phyloP scores from a whole-genome alignment of 1,140 invertebrate genomes.

The Drosophila insularis region DNA sequence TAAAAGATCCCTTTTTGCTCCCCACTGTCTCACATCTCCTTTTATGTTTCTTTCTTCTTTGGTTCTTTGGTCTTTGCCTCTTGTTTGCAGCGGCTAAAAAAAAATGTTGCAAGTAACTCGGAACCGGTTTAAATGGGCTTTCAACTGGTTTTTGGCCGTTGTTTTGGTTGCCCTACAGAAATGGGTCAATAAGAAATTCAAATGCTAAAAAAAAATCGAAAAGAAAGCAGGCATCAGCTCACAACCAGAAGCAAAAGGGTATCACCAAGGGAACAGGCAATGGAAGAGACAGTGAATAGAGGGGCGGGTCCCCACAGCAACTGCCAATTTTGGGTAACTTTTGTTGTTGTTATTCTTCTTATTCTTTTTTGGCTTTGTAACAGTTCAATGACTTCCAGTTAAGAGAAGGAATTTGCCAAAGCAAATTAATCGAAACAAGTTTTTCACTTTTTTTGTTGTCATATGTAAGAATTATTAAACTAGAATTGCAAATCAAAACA shows the following conservation, averaged over 20 bases:
- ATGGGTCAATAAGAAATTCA: conserved; percentile 42
- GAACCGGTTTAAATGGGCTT: conserved; percentile 39
- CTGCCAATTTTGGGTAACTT: conserved; percentile 2
- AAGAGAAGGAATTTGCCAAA: not conserved
- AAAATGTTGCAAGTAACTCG: conserved; percentile 39
- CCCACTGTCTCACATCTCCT: not conserved
- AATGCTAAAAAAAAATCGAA: conserved; percentile 27
- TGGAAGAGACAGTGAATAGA: not conserved
- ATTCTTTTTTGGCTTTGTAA: not conserved
- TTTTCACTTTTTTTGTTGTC: conserved; percentile 1
- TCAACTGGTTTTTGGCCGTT: conserved; percentile 21
- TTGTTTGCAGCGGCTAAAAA: conserved; percentile 3
- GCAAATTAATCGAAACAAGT: conserved; percentile 11
- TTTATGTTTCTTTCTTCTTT: not conserved
- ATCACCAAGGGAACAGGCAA: too few species aligned
- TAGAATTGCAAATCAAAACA: not conserved
- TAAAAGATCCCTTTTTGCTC: not conserved
- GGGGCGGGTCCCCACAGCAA: not conserved
- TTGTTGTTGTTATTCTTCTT: not conserved
- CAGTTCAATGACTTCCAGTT: conserved; percentile 6
- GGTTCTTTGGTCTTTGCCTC: not conserved
- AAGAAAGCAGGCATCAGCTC: not conserved
- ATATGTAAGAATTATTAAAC: not conserved
- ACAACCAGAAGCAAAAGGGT: conserved; percentile 1
- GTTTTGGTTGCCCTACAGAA: conserved; percentile 26